A percentile compares a stretch with the other conserved stretches of the same genome.
phyloP scores from a whole-genome alignment of 2,113 vertebrate species.

The Trachemys scripta region DNA sequence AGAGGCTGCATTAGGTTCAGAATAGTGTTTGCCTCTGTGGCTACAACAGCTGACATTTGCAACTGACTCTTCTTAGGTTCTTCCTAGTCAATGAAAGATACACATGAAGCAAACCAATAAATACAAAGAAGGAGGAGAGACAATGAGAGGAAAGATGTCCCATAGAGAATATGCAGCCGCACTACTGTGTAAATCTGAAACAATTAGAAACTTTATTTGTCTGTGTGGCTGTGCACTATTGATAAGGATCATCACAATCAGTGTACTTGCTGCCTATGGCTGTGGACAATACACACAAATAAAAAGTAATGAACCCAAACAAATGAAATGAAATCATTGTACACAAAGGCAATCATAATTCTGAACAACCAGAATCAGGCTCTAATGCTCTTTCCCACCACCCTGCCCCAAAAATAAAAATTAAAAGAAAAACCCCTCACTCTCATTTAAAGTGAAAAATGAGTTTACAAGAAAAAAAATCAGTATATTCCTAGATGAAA shows the following conservation, averaged over 20 bases:
- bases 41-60: not conserved
- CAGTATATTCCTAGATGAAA: constrained; percentile 54
- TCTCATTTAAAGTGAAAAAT: constrained; percentile 55
- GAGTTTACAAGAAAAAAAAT: constrained; percentile 29
- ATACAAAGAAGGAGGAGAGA: constrained; percentile 49
- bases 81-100: not conserved
- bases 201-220: constrained; percentile 85
- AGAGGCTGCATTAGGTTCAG: not conserved
- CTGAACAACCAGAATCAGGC: constrained; percentile 68
- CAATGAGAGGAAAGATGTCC: constrained; percentile 64
- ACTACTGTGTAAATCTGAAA: constrained; percentile 76
- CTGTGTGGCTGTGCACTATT: constrained; percentile 83
- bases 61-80: not conserved
- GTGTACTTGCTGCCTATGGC: constrained; percentile 77
- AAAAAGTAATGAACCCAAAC: constrained; percentile 78
- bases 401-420: constrained; percentile 48
- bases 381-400: constrained; percentile 57
- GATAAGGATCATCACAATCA: constrained; percentile 79
- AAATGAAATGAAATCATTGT: constrained; percentile 79
- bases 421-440: constrained; percentile 41
- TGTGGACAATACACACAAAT: constrained; percentile 84
- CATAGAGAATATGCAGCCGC: constrained; percentile 77
- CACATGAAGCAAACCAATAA: constrained; percentile 55
- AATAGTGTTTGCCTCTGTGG: not conserved
- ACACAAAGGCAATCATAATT: constrained; percentile 73